Conservation (phyloP, 2,113 vertebrate genomes). For the Spea multiplicata region DNA sequence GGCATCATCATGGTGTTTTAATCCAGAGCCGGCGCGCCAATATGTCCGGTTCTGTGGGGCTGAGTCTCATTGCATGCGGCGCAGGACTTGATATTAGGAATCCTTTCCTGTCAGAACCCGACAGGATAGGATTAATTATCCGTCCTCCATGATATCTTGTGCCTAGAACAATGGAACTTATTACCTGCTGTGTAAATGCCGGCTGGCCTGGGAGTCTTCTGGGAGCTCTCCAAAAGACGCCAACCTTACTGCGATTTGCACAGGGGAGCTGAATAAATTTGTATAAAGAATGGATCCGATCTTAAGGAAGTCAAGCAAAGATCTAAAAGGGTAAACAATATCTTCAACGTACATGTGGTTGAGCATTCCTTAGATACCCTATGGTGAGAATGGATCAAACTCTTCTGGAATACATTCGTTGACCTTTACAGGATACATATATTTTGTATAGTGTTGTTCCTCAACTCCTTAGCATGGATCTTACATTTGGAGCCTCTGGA, state of each 20-base stretch:
- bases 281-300: neutral
- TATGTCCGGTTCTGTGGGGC: neutral
- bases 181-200: neutral
- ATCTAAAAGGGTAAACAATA: neutral
- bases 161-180: neutral
- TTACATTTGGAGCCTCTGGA: too few relatives aligned
- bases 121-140: constrained; percentile 3
- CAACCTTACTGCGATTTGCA: neutral
- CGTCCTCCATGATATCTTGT: neutral
- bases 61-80: neutral
- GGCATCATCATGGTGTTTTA: too few relatives aligned
- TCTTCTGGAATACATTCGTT: too few relatives aligned
- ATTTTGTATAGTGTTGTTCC: too few relatives aligned
- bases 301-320: neutral
- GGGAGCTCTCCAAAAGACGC: neutral
- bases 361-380: neutral
- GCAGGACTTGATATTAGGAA: neutral
- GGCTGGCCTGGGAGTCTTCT: neutral
- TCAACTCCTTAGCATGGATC: too few relatives aligned
- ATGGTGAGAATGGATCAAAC: too few relatives aligned
- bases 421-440: too few relatives aligned
- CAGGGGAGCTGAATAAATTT: neutral
- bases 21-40: too few relatives aligned
- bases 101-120: neutral
- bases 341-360: neutral